Base-by-base conservation (phyloP, 2,113 vertebrate genomes). In the Percina caprodes region DNA sequence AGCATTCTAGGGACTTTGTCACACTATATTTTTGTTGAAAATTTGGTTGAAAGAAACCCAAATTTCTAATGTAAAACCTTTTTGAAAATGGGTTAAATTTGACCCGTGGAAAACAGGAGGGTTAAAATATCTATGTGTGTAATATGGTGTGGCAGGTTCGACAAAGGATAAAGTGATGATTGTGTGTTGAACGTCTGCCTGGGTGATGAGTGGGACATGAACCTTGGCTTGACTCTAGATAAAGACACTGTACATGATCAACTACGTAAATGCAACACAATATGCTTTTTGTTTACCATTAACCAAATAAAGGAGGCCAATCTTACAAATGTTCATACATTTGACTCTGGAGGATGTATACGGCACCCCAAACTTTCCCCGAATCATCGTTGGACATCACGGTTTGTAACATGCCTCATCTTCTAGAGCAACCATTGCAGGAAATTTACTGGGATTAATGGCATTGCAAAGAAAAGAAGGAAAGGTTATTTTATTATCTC, bases 381-480 rank as follows among this genome's bases (percentile, higher is more conserved):
- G 9, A 21, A 65, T 68, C 14, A 60, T 3, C 21, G 54, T 51
- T 8, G 39, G 16, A 54, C 18, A 54, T 16, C 30, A 19, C 45
- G 7, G 6, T 52, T 19, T 60, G 42, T 13, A 15, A 48, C 54
- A 42, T 12, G 3, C 2, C 46, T 60, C 58, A 42, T 71, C 60
- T 48, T 26, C 24, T 39, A 33, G 61, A 68, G 61, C 35, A 55
- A 15, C 69, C 72, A 76, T 26, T n/a, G 12, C 48, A 67, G 59
- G 16, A 51, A 10, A 5, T 2, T 62, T 69, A 73, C 73, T 68
- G 69, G 74, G 61, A 77, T 73, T 3, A 56, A 77, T 69, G 4
- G 35, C 55, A 23, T 56, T 51, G 48, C 6, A 72, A 61, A 23
- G 23, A 66, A 66, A 55, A 13, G 56, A 74, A 39, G 33, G 12